Base-by-base conservation (phyloP, 2,797 vertebrate species). In the Danio tinwini region DNA sequence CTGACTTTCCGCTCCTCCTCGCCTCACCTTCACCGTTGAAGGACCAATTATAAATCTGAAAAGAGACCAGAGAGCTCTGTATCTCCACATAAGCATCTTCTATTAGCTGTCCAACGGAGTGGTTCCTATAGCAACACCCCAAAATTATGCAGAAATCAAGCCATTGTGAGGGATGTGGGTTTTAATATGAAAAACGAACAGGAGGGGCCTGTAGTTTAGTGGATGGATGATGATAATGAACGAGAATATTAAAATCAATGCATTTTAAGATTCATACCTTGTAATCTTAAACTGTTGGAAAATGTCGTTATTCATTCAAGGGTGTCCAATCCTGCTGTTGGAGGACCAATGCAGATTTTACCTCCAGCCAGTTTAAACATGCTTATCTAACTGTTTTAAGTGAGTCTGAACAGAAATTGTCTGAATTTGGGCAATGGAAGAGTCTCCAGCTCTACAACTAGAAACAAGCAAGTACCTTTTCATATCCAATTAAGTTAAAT, bases 21-120 rank as follows among this genome's bases (percentile, higher is more conserved):
- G 3, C 53, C 44, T 63, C 59, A 69, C 29, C 50, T 87, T 87
- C 86, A 84, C 81, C 85, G 83, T 80, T 85, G 87, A 84, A 71
- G 69, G 87, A 87, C 88, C 90, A 92, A 91, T 92, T 93, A 92
- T 70, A 79, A 83, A 83, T 73, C 11, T 69, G 88, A 90, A 89
- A 7, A 4, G 81, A 90, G 88, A 88, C 85, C 82, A 72, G 76
- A 85, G 74, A 80, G 81, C 84, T 86, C 78, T 77, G 61, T 76
- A 58, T 82, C 80, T 85, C 85, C 63, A 70, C 55, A 19, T 17
- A 76, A 78, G 58, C 44, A 12, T 29, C 75, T 82, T 74, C 65
- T 62, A 40, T n/a, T 12, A 56, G 44, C 16, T 5, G 53, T 45
- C 74, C 53, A 8, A 14, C 21, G 12, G 19, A 63, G n/a, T 52